A percentile compares a stretch with the other conserved stretches of the same genome.
These are phyloP conservation scores for Notiomystis cincta DNA, from an alignment of 2,113 vertebrate genomes.

Conservation along the genomic window DNA sequence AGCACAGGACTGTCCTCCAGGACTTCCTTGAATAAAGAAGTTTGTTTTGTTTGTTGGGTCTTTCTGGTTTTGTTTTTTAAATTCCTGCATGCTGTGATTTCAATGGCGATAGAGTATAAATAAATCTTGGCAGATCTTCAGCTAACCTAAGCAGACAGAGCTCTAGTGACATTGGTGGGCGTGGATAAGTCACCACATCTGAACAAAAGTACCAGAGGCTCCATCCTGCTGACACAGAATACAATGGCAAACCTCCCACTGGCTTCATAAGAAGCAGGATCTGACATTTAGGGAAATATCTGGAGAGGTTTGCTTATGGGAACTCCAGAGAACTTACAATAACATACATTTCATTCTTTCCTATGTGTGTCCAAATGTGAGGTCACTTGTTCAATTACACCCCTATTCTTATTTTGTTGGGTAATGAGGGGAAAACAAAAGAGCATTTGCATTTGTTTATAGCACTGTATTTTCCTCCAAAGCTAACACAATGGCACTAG, in stretches of 20 bases:
- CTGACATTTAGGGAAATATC: constrained; percentile 2
- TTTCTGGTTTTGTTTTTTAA: neutral
- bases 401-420: constrained; percentile 9
- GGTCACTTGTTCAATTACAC: constrained; percentile 36
- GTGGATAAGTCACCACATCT: neutral
- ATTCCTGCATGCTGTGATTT: neutral
- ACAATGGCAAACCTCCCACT: constrained; percentile 3
- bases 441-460: constrained; percentile 23
- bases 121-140: neutral
- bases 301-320: neutral
- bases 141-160: neutral
- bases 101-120: neutral
- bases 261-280: neutral
- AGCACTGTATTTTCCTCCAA: constrained; percentile 5
- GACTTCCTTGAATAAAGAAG: neutral
- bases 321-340: neutral
- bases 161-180: neutral
- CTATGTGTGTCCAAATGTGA: constrained; percentile 5
- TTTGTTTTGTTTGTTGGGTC: neutral
- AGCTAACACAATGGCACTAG: constrained; percentile 13
- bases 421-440: constrained; percentile 19
- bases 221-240: neutral
- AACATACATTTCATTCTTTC: constrained; percentile 29
- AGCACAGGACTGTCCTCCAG: neutral
- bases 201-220: neutral